A percentile compares a stretch with the other conserved stretches of the same genome.
phyloP scores from a whole-genome alignment of 1,140 invertebrate genomes.

The Bombus sylvicola region DNA sequence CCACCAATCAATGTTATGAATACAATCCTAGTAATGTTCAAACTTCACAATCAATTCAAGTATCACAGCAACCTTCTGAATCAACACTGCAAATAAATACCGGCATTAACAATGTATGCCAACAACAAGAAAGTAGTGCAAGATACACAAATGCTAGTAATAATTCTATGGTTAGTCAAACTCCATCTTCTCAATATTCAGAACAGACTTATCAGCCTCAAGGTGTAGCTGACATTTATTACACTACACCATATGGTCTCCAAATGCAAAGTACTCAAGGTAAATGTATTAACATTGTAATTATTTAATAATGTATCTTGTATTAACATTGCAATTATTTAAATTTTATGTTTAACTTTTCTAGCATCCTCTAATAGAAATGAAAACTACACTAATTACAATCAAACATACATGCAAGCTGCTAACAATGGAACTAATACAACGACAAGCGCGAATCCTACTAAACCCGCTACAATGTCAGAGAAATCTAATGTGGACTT shows the following conservation, averaged over 20 bases:
- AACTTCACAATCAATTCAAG: slow-evolving; percentile 37
- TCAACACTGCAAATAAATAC: not conserved
- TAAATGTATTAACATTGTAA: slow-evolving; percentile 20
- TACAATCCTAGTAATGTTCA: slow-evolving; percentile 61
- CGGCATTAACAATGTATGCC: slow-evolving; percentile 23
- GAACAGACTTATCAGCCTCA: slow-evolving; percentile 61
- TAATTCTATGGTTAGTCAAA: slow-evolving; percentile 73
- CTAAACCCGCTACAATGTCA: slow-evolving; percentile 50
- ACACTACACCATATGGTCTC: slow-evolving; percentile 83
- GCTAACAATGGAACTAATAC: slow-evolving; percentile 71
- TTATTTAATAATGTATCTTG: not conserved
- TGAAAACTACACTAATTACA: slow-evolving; percentile 60
- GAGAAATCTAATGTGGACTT: slow-evolving; percentile 88
- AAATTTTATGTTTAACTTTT: slow-evolving; percentile 15
- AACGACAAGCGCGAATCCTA: slow-evolving; percentile 68
- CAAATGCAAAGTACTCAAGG: slow-evolving; percentile 73
- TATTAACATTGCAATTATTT: not conserved
- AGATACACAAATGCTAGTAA: slow-evolving; percentile 83
- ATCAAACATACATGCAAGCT: slow-evolving; percentile 75
- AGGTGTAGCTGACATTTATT: slow-evolving; percentile 77
- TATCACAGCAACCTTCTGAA: not conserved
- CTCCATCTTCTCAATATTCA: slow-evolving; percentile 75
- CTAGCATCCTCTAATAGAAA: slow-evolving; percentile 48
- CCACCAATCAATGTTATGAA: slow-evolving; percentile 76
- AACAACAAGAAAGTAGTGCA: slow-evolving; percentile 72